phyloP scores from a whole-genome alignment of 2,888 invertebrate genomes.

The Clostera curtula region DNA sequence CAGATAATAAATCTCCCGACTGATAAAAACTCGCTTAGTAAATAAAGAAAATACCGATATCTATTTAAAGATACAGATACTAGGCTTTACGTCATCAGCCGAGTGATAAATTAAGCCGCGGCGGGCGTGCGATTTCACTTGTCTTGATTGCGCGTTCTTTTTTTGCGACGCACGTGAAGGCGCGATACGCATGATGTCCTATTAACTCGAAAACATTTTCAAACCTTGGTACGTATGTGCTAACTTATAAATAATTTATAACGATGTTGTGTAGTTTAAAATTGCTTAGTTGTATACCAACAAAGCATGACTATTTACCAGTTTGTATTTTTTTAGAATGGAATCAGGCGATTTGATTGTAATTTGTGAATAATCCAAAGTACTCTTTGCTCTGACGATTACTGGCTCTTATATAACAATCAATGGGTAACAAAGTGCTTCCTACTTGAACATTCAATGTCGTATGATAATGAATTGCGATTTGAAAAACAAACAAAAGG shows the following conservation, averaged over 20 bases:
- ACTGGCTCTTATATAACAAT: slow-evolving; percentile 11
- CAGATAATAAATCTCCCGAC: not conserved
- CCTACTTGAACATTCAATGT: slow-evolving; percentile 30
- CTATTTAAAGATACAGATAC: not conserved
- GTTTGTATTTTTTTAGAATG: no score
- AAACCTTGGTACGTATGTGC: slow-evolving; percentile 3
- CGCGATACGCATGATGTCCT: slow-evolving; percentile 15
- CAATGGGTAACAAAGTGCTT: slow-evolving; percentile 19
- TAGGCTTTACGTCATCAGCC: not conserved
- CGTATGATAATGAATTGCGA: slow-evolving; percentile 29
- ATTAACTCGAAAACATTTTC: slow-evolving; percentile 17
- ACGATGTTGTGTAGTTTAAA: no score
- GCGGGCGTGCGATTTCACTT: slow-evolving; percentile 17
- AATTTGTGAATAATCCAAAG: no score
- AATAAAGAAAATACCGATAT: not conserved
- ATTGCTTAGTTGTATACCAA: no score
- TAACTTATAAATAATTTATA: no score
- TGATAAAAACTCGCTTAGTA: slow-evolving; percentile 3
- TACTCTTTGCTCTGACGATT: slow-evolving; percentile 2
- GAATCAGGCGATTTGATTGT: no score
- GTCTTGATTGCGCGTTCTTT: slow-evolving; percentile 11
- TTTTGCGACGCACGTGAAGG: slow-evolving; percentile 14
- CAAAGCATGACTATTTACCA: no score
- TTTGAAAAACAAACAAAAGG: slow-evolving; percentile 29
- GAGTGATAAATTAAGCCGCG: slow-evolving; percentile 2